A percentile compares a stretch with the other conserved stretches of the same genome.
These are phyloP conservation scores for Egretta garzetta DNA, from an alignment of 2,113 vertebrate species.

Conservation along the genomic window DNA sequence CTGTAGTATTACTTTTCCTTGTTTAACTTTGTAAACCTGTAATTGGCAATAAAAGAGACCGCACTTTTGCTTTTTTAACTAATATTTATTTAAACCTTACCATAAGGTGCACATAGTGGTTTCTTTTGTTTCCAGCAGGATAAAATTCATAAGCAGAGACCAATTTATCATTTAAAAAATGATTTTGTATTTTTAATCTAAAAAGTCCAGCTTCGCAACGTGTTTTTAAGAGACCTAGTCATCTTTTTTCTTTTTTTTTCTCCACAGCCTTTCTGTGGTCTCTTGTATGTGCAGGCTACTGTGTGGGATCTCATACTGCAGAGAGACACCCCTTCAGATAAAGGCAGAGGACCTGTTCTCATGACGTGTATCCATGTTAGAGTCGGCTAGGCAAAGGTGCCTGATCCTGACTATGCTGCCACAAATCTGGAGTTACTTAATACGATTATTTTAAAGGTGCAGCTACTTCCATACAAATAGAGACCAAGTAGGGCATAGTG, in stretches of 20 bases:
- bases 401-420: not conserved
- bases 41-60: conserved; percentile 73
- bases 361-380: fast-evolving
- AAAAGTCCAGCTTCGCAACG: not conserved
- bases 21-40: conserved; percentile 68
- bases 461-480: not conserved
- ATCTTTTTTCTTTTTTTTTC: not conserved
- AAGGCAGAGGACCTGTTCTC: not conserved
- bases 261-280: not conserved
- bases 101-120: conserved; percentile 59
- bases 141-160: conserved; percentile 52
- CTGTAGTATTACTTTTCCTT: conserved; percentile 37
- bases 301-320: not conserved
- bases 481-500: not conserved
- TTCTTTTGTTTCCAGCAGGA: conserved; percentile 67
- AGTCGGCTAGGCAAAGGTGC: not conserved
- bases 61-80: conserved; percentile 64
- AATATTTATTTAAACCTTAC: conserved; percentile 73
- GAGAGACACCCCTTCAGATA: not conserved
- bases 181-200: conserved; percentile 56
- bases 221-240: not conserved
- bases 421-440: not conserved
- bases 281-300: not conserved
- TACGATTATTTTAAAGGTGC: not conserved
- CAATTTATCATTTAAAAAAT: conserved; percentile 46